Evolutionary conservation across 2,888 invertebrate species (phyloP), one percentile per base, ranked within the genome.

Genomic region (Lepidocyrtinus sp.): DNA sequence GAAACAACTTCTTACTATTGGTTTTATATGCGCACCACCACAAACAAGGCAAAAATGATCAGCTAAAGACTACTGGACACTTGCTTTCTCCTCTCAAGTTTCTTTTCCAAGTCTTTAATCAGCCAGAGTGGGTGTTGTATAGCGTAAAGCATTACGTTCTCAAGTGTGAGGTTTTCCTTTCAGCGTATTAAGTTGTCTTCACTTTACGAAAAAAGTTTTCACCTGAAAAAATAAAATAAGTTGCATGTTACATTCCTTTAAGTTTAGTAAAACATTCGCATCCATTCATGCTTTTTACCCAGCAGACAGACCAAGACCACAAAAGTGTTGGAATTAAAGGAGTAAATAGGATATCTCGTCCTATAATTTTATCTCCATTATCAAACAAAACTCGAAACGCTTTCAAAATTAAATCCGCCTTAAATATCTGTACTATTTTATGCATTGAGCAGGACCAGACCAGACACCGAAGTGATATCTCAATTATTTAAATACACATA

Each of bases 1-100:
- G n/a, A n/a, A n/a, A n/a, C n/a, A n/a, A n/a, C n/a, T n/a, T n/a
- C n/a, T n/a, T n/a, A n/a, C n/a, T n/a, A n/a, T 64, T 64, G 64
- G 36, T 7, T 27, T 67, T 12, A 17, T 46, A 46, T 67, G 67
- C 67, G 67, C 67, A 67, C 67, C 26, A 27, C 3, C 36, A 19
- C 65, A 27, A 65, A 65, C 27, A 15, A 65, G n/a, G n/a, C 36
- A 36, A 12, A 36, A 36, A 12, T 7, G 5, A 36, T 5, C 5
- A 36, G 36, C 12, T 36, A 7, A 36, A 36, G 12, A 36, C 5
- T 36, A 36, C 5, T 7, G 5, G 36, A 36, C 36, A 36, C 5
- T 5, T 7, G 12, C 5, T 5, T 12, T 36, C 5, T 7, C 36
- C 36, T 36, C 36, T 36, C 36, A 5, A 36, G 12, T 36, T 36